Conservation (phyloP, 2,888 invertebrate genomes). For the Oeneis ivallda region DNA sequence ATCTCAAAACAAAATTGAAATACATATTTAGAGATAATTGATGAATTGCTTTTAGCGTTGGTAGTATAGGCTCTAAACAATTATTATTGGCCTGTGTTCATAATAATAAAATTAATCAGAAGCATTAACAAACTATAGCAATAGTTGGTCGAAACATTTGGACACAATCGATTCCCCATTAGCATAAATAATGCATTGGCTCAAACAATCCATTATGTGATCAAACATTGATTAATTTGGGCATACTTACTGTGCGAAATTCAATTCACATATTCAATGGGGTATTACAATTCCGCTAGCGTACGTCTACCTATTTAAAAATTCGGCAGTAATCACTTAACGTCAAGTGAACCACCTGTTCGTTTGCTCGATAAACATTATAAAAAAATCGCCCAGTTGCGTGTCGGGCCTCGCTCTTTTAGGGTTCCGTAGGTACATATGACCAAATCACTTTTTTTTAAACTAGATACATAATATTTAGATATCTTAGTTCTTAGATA, state of each 20-base stretch:
- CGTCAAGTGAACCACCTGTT: too few relatives aligned
- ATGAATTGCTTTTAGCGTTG: too few relatives aligned
- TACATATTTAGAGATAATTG: too few relatives aligned
- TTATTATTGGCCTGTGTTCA: background rate
- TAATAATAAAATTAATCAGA: slow-evolving; percentile 13
- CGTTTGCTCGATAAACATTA: too few relatives aligned
- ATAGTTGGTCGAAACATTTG: slow-evolving; percentile 19
- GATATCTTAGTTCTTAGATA: too few relatives aligned
- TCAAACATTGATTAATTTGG: slow-evolving; percentile 33
- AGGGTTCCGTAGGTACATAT: too few relatives aligned
- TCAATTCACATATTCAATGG: slow-evolving; percentile 21
- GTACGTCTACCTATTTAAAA: background rate
- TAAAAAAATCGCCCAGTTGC: too few relatives aligned
- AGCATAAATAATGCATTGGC: slow-evolving; percentile 28
- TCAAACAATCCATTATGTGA: slow-evolving; percentile 25
- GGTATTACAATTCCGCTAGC: slow-evolving; percentile 8
- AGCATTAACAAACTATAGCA: slow-evolving; percentile 13
- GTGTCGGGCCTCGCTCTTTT: too few relatives aligned
- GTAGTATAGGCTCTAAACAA: background rate
- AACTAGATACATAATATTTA: too few relatives aligned
- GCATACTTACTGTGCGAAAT: slow-evolving; percentile 20
- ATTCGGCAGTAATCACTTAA: too few relatives aligned
- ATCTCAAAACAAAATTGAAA: too few relatives aligned
- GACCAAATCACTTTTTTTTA: too few relatives aligned
- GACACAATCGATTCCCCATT: slow-evolving; percentile 20